These are phyloP conservation scores for Scopus umbretta DNA, from an alignment of 2,113 vertebrate species.

Conservation along the genomic window DNA sequence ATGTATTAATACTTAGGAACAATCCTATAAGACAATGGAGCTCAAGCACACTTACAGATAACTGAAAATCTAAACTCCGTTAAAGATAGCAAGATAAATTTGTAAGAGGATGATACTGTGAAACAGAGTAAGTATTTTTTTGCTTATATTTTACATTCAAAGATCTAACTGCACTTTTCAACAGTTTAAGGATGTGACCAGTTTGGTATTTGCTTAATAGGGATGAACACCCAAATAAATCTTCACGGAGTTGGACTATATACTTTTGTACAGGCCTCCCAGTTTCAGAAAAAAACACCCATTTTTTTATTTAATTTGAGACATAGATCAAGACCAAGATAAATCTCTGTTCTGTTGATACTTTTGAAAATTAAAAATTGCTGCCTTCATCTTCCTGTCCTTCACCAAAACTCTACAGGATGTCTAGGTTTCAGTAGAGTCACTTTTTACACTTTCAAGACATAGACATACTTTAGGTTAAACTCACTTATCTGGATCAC, in stretches of 20 bases:
- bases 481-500: neutral
- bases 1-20: neutral
- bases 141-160: neutral
- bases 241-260: neutral
- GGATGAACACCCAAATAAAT: neutral
- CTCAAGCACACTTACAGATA: neutral
- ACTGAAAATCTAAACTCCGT: neutral
- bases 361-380: neutral
- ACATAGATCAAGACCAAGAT: neutral
- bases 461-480: neutral
- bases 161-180: neutral
- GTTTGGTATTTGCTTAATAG: neutral
- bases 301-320: neutral
- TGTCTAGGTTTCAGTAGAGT: neutral
- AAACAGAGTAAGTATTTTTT: neutral
- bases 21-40: neutral
- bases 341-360: neutral
- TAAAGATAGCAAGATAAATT: neutral
- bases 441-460: neutral
- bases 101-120: neutral
- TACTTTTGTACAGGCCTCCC: neutral
- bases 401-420: neutral
- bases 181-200: neutral
- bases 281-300: neutral
- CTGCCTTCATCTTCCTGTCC: neutral